Evolutionary conservation across 1,140 invertebrate genomes (phyloP).

Genomic region (honey bee (Apis mellifera)): DNA sequence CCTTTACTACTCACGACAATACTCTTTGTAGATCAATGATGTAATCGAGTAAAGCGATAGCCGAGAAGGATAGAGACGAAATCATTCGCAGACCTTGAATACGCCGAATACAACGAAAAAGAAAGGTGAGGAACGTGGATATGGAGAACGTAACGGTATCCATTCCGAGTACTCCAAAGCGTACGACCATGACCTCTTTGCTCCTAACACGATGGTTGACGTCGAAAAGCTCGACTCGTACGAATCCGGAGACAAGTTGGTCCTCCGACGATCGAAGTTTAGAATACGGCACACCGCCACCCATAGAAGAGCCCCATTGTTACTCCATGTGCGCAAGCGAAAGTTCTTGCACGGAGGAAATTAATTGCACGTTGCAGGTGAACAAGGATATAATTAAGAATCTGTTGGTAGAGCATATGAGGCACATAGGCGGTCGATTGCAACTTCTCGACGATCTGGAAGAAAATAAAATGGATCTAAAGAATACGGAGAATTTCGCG

Average conservation of each 20-base stretch:
- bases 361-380: constrained; percentile 82
- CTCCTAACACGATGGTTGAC: constrained; percentile 71
- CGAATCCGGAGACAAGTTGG: constrained; percentile 47
- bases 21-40: constrained; percentile 39
- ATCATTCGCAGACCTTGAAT: constrained; percentile 33
- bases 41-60: constrained; percentile 21
- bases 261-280: constrained; percentile 80
- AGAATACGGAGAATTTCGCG: constrained; percentile 79
- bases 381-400: constrained; percentile 88
- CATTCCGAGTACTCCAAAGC: constrained; percentile 54
- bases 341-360: constrained; percentile 86
- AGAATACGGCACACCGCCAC: constrained; percentile 87
- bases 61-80: constrained; percentile 31
- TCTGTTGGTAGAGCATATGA: constrained; percentile 87
- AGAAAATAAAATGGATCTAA: constrained; percentile 83
- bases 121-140: constrained; percentile 69
- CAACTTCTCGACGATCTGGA: constrained; percentile 88
- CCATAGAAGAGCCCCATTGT: constrained; percentile 85
- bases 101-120: constrained; percentile 58
- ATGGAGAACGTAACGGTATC: constrained; percentile 64
- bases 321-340: constrained; percentile 88
- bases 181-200: constrained; percentile 66
- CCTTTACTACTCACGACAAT: constrained; percentile 21
- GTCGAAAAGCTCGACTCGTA: constrained; percentile 31
- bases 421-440: constrained; percentile 84